Evolutionary conservation across 2,113 vertebrate species (phyloP).

Genomic region (Ceyx melanurus): DNA sequence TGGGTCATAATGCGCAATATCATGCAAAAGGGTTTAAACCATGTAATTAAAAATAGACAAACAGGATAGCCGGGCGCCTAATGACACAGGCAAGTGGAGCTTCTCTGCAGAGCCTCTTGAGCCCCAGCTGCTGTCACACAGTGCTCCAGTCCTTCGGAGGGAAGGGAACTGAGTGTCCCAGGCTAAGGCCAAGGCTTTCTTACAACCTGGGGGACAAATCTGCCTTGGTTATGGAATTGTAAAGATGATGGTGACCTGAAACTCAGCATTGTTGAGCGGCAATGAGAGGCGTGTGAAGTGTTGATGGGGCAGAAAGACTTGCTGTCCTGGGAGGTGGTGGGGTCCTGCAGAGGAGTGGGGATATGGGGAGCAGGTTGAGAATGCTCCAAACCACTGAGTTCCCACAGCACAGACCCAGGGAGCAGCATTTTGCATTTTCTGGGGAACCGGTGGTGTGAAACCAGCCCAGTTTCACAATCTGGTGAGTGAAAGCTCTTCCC

Average conservation of each 20-base stretch:
- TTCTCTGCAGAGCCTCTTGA: not conserved
- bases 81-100: not conserved
- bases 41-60: constrained; percentile 32
- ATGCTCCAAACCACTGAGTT: not conserved
- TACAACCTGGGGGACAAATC: too few relatives aligned
- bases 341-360: too few relatives aligned
- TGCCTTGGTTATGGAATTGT: not conserved
- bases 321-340: not conserved
- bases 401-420: not conserved
- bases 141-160: not conserved
- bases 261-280: not conserved
- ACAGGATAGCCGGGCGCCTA: not conserved
- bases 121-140: not conserved
- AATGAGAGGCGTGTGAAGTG: rapidly evolving
- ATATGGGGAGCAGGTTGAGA: not conserved
- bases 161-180: not conserved
- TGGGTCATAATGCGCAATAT: not conserved
- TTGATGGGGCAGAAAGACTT: not conserved
- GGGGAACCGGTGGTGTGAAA: not conserved
- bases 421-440: not conserved
- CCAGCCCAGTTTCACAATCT: not conserved
- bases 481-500: not conserved
- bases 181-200: not conserved
- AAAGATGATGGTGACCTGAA: rapidly evolving
- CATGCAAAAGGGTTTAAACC: not conserved